These are phyloP conservation scores for Heliconius ismenius DNA, from an alignment of 2,888 invertebrate species.

Conservation along the genomic window DNA sequence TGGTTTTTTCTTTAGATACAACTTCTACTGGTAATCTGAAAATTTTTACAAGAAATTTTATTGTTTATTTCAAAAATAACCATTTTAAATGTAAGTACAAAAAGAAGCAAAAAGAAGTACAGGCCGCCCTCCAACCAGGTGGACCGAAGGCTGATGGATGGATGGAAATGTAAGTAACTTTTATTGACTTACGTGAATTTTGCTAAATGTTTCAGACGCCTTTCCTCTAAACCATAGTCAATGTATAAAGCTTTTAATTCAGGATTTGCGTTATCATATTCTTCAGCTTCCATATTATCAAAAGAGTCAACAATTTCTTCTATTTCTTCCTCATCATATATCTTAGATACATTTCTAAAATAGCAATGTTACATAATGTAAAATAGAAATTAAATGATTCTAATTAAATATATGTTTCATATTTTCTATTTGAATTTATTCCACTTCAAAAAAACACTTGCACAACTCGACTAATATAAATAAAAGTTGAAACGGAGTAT, in stretches of 20 bases:
- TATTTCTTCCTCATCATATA: slow-evolving; percentile 66
- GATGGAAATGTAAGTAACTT: not conserved
- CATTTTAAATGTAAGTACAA: not conserved
- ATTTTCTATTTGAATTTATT: not conserved
- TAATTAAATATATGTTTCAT: not conserved
- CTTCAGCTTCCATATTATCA: slow-evolving; percentile 66
- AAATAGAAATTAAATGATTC: not conserved
- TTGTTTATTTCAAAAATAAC: not conserved
- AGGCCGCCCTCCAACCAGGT: too few relatives aligned
- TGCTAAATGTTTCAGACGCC: slow-evolving; percentile 58
- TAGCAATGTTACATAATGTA: not conserved
- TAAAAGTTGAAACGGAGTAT: slow-evolving; percentile 1
- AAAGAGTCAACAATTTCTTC: slow-evolving; percentile 57
- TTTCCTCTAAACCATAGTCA: slow-evolving; percentile 60
- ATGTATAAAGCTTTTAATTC: slow-evolving; percentile 68
- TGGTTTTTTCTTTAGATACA: slow-evolving; percentile 30
- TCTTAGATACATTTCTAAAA: slow-evolving; percentile 55
- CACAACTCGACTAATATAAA: not conserved
- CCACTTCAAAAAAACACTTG: not conserved
- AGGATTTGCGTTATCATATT: slow-evolving; percentile 59
- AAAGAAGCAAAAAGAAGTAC: too few relatives aligned
- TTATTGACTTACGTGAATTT: slow-evolving; percentile 46
- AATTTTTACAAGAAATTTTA: not conserved
- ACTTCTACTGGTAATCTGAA: slow-evolving; percentile 28
- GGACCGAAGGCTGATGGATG: too few relatives aligned